Base-by-base conservation (phyloP, 2,888 invertebrate genomes). In the Caenorhabditis angaria region DNA sequence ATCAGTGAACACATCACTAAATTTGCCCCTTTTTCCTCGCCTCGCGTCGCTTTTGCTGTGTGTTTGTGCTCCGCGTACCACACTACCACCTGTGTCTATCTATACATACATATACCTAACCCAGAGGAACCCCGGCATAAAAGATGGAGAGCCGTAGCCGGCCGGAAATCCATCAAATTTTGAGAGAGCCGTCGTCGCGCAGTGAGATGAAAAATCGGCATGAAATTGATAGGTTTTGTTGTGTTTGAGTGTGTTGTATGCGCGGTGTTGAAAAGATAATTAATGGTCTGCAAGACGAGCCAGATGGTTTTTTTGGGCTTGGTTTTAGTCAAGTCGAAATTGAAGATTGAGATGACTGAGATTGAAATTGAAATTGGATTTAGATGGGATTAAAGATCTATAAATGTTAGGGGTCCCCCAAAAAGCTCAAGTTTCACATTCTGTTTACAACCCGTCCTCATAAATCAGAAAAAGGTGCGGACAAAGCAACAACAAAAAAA, bases 1-100 rank as follows among this genome's bases (percentile, higher is more conserved):
- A 41, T 41, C 41, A 41, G 41, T 41, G 41, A 41, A 41, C 41
- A 41, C 41, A 41, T 41, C 41, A 41, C 41, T 41, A 41, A 41
- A 41, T 14, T 41, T n/a, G 14, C 32, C 10, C 10, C 32, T 32
- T 8, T 10, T 32, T 32, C 32, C 10, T 32, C 10, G 6, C 32
- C 32, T 32, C 32, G 6, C 32, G n/a, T n/a, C 32, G 32, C 10
- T 32, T 41, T 18, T 14, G 6, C 41, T 41, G 14, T 18, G 10
- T 41, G 3, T 18, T 14, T 18, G 3, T 14, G 14, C 41, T 10
- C 41, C 41, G 14, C 18, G n/a, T n/a, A n/a, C n/a, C n/a, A n/a
- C n/a, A n/a, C n/a, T n/a, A 41, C 41, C 41, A 41, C 41, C 41
- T 41, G 41, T 41, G 41, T 41, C 10, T 41, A n/a, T n/a, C n/a